These are phyloP conservation scores for Gymnothorax reevesii DNA, from an alignment of 2,797 vertebrate genomes.

Conservation along the genomic window DNA sequence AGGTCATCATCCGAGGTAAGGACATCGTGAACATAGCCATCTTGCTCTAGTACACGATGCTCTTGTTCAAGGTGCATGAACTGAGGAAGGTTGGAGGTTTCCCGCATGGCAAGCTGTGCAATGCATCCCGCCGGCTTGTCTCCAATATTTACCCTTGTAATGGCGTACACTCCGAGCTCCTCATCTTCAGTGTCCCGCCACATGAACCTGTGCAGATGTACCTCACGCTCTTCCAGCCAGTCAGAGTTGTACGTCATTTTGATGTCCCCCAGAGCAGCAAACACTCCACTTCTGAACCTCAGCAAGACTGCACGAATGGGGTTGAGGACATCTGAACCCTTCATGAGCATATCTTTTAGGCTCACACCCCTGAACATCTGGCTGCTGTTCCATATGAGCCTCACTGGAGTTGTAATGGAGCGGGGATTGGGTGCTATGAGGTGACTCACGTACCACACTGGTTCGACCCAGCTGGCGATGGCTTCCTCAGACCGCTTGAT, in stretches of 20 bases:
- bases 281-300: too few relatives aligned
- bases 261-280: too few relatives aligned
- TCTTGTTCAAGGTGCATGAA: conserved; percentile 17
- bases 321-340: conserved; percentile 41
- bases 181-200: too few relatives aligned
- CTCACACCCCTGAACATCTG: conserved; percentile 34
- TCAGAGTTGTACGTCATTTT: too few relatives aligned
- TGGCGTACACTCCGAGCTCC: too few relatives aligned
- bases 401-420: conserved; percentile 22
- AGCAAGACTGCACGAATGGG: too few relatives aligned
- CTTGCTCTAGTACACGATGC: background rate
- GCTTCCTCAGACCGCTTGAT: conserved; percentile 25
- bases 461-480: conserved; percentile 10
- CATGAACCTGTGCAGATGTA: too few relatives aligned
- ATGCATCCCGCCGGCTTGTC: too few relatives aligned
- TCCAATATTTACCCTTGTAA: too few relatives aligned
- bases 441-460: conserved; percentile 42
- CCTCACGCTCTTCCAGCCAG: too few relatives aligned
- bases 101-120: conserved; percentile 3
- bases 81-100: background rate
- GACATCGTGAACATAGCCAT: conserved; percentile 26
- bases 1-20: conserved; percentile 21
- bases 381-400: conserved; percentile 43
- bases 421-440: conserved; percentile 29
- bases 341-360: conserved; percentile 39